Base-by-base conservation (phyloP, 2,888 invertebrate species). In the Synanthedon formicaeformis region DNA sequence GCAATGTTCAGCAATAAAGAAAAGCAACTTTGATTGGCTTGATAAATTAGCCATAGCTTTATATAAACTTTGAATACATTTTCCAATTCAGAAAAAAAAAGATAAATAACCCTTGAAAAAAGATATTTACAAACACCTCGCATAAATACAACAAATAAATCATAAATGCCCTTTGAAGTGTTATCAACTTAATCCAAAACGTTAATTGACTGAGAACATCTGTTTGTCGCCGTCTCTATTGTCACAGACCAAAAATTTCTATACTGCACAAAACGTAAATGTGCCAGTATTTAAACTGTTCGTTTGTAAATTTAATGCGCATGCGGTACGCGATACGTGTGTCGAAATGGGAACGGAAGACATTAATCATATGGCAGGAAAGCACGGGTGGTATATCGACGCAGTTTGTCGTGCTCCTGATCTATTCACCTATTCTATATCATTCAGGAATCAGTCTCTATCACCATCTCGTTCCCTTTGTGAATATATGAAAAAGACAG, bases 361-460 rank as follows among this genome's bases (percentile, higher is more conserved):
- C 78, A 81, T 84, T 73, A 78, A 81, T 84, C 80, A 81, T 78
- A 73, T 62, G 62, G 63, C 67, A 73, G 73, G 77, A 77, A 69
- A 70, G 66, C 66, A 64, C 64, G 68, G 65, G 66, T 63, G 60
- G 63, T 62, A 62, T 59, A 60, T 58, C 60, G 57, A 56, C 60
- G 53, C 55, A 53, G 55, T 57, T 59, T 64, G 63, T 65, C 60
- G 63, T 62, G 67, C 61, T 62, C 60, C 60, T 65, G 63, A 55
- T 58, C 48, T 52, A 45, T 45, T 45, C 45, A 45, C 12, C 45
- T 45, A 45, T 45, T 45, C 45, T 45, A 45, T 45, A 45, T 45
- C 45, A 45, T 45, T 45, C 45, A 34, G 45, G 45, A n/a, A 45
- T 14, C 10, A 45, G 14, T 45, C 14, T 2, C 45, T 6, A 45